Conservation (phyloP, 2,888 invertebrate genomes). For the Ferdinandea cuprea region DNA sequence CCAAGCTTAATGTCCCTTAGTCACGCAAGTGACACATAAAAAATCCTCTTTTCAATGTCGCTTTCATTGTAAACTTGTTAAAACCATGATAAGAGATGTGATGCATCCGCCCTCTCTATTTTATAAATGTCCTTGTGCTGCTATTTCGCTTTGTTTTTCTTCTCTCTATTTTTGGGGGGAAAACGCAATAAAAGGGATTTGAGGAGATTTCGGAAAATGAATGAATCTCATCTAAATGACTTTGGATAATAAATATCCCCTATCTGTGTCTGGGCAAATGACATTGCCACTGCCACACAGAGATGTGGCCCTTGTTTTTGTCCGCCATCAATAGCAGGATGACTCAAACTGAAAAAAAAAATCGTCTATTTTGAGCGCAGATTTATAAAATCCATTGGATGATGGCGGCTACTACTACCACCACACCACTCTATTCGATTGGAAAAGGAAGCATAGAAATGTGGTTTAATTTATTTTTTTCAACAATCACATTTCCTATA, state of each 20-base stretch:
- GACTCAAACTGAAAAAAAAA: constrained; percentile 13
- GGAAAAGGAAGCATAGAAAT: constrained; percentile 6
- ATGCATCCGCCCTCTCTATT: not conserved
- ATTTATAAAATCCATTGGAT: not conserved
- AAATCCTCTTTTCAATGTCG: constrained; percentile 41
- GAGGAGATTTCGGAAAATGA: constrained; percentile 34
- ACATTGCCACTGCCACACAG: not conserved
- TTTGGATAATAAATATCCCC: constrained; percentile 33
- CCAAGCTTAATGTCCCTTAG: constrained; percentile 40
- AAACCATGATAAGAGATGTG: constrained; percentile 3
- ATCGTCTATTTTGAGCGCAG: not conserved
- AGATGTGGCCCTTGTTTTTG: not conserved
- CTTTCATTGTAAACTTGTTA: constrained; percentile 31
- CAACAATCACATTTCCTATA: constrained; percentile 1
- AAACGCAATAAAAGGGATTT: constrained; percentile 53
- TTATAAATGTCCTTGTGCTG: constrained; percentile 14
- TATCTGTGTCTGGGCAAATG: constrained; percentile 34
- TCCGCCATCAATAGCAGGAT: not conserved
- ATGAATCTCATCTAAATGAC: constrained; percentile 29
- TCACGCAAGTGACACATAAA: constrained; percentile 43
- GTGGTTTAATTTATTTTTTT: constrained; percentile 1
- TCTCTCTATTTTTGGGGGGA: not conserved
- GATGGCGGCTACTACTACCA: not conserved
- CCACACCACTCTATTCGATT: constrained; percentile 25
- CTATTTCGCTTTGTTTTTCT: not conserved